phyloP scores from a whole-genome alignment of 2,888 invertebrate species.

The Lamproptera curius region DNA sequence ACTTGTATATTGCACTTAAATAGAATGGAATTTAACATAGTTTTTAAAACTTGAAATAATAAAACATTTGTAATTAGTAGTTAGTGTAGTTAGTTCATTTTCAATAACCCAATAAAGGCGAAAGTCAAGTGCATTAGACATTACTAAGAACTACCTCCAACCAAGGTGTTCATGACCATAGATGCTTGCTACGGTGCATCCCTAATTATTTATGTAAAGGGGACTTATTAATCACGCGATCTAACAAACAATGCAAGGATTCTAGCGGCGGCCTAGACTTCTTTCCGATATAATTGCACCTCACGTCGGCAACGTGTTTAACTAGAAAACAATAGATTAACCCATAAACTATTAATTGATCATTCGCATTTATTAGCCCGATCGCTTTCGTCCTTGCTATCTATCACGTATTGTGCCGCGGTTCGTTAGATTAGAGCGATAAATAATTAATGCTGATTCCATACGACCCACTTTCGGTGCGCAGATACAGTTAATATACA shows the following conservation, averaged over 20 bases:
- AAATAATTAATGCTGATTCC: conserved; percentile 79
- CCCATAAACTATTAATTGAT: conserved; percentile 54
- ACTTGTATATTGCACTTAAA: too few species aligned
- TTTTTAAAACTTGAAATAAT: too few species aligned
- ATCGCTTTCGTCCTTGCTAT: conserved; percentile 68
- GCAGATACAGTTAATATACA: conserved; percentile 77
- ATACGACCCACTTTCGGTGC: conserved; percentile 74
- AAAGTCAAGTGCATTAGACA: too few species aligned
- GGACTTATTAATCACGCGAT: conserved; percentile 74
- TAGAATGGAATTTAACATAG: too few species aligned
- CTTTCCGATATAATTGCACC: conserved; percentile 67
- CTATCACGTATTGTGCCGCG: conserved; percentile 76
- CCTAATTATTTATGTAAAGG: conserved; percentile 72
- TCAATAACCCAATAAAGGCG: too few species aligned
- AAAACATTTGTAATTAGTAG: too few species aligned
- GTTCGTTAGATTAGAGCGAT: conserved; percentile 75
- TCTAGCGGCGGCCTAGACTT: conserved; percentile 65
- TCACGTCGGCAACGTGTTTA: conserved; percentile 60
- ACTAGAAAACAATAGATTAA: conserved; percentile 68
- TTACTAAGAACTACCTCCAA: too few species aligned
- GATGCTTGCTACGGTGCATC: too few species aligned
- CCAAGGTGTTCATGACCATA: too few species aligned
- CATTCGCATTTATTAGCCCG: conserved; percentile 55
- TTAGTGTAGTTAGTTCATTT: too few species aligned
- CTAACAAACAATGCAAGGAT: conserved; percentile 74